Base-by-base conservation (phyloP, 2,113 vertebrate species). In the Syrrhaptes paradoxus region DNA sequence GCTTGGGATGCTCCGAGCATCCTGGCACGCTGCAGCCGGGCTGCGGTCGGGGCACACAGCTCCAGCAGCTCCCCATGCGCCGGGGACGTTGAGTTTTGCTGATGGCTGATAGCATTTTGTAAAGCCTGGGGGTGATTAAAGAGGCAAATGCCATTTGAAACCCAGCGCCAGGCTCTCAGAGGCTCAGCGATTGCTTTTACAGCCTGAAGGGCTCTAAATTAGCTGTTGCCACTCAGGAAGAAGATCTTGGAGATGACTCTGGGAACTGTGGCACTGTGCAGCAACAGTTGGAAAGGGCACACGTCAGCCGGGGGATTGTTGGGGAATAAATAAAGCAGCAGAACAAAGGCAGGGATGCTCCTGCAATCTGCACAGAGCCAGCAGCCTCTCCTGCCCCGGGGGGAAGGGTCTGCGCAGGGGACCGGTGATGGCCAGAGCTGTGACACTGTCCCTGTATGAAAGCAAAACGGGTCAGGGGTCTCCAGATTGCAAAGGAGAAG, bases 171-270 rank as follows among this genome's bases (percentile, higher is more conserved):
- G n/a, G 82, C 77, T 89, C 57, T 84, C 18, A 12, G 89, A 66
- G 49, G 36, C 72, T 66, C 76, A 7, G 63, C 2, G 1, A 43
- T 15, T 49, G 70, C 72, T 91, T 59, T 32, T 45, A 25, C 11
- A 48, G 73, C 57, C 57, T 68, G 87, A 63, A 88, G 84, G 59
- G 65, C 84, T 81, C 84, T 91, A 48, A 93, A 82, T 88, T 38
- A 85, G 59, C 65, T 63, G 0, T 63, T 49, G 43, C 55, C 59
- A 26, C 82, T 89, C 29, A 32, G 88, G 88, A 51, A 45, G 58
- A 26, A 79, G 77, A 63, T 63, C 7, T 18, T 7, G 72, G 72
- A 58, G 43, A 79, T 16, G 31, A 62, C 67, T 79, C 85, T 58
- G 87, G 87, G 45, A 86, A 26, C 31, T 12, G 57, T 24, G 79